Evolutionary conservation across 2,888 invertebrate species (phyloP).

Genomic region (Sthenelais limicola): DNA sequence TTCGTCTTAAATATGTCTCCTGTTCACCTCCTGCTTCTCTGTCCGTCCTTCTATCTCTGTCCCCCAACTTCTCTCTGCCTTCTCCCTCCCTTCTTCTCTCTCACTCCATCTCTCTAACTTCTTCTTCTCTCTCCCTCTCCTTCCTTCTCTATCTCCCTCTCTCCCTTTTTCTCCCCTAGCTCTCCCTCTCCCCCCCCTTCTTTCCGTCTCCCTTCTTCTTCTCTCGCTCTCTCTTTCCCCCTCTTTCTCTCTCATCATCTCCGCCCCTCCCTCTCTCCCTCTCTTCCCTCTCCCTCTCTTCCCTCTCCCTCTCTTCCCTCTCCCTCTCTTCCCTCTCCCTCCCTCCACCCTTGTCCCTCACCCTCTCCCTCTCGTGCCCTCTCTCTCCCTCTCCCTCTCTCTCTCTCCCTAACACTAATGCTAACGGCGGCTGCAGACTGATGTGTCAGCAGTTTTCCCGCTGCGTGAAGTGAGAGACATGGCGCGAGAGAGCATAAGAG

Average conservation of each 20-base stretch:
- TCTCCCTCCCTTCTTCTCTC: neutral
- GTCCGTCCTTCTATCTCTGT: slow-evolving; percentile 8
- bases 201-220: slow-evolving; percentile 48
- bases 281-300: slow-evolving; percentile 1
- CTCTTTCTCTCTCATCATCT: neutral
- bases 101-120: too few species aligned
- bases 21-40: slow-evolving; percentile 24
- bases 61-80: neutral
- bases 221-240: neutral
- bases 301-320: slow-evolving; percentile 1
- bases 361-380: neutral
- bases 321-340: neutral
- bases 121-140: slow-evolving; percentile 72
- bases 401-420: neutral
- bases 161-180: slow-evolving; percentile 26
- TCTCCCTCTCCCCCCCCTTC: slow-evolving; percentile 43
- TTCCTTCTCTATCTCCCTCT: slow-evolving; percentile 75
- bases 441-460: too few species aligned
- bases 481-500: too few species aligned
- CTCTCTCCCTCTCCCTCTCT: neutral
- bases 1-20: slow-evolving; percentile 41
- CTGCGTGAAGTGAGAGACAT: too few species aligned
- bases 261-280: neutral
- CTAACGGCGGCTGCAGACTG: too few species aligned
- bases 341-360: neutral